Conservation (phyloP, 64 coral and sea anemone genomes). For the Montipora foliosa region DNA sequence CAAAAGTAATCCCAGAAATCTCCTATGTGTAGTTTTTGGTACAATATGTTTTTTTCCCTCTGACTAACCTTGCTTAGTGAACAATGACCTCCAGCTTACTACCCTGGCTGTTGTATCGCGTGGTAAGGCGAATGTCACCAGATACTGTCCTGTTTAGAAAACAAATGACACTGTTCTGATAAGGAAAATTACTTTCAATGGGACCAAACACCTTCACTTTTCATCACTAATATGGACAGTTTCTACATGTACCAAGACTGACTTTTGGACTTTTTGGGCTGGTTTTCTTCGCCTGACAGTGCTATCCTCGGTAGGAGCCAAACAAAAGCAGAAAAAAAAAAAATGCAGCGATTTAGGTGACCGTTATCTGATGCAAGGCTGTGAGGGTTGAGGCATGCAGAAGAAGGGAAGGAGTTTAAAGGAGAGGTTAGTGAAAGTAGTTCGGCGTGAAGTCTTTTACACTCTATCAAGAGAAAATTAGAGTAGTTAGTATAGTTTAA, state of each 20-base stretch:
- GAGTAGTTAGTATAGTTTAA: constrained; percentile 31
- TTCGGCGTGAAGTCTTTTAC: background rate
- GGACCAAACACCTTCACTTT: too few relatives aligned
- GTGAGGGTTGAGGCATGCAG: constrained; percentile 60
- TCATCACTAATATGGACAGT: too few relatives aligned
- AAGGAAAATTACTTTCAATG: background rate
- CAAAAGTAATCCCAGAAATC: too few relatives aligned
- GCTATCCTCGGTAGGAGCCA: constrained; percentile 77
- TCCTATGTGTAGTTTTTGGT: too few relatives aligned
- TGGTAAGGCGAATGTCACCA: constrained; percentile 76
- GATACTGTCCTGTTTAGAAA: constrained; percentile 73
- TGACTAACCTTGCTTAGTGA: constrained; percentile 75
- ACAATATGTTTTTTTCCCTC: too few relatives aligned
- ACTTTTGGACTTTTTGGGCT: constrained; percentile 64
- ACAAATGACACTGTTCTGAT: background rate
- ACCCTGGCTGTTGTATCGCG: constrained; percentile 76
- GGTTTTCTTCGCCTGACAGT: constrained; percentile 88
- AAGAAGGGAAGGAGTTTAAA: constrained; percentile 48
- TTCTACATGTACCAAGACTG: too few relatives aligned
- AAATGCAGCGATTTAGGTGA: constrained; percentile 79
- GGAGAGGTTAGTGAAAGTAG: constrained; percentile 18
- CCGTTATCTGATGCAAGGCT: constrained; percentile 79
- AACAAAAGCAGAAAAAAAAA: constrained; percentile 89
- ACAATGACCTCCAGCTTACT: constrained; percentile 80
- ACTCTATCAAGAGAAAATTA: constrained; percentile 64